These are phyloP conservation scores for Phengaris arion DNA, from an alignment of 2,888 invertebrate genomes.

Conservation along the genomic window DNA sequence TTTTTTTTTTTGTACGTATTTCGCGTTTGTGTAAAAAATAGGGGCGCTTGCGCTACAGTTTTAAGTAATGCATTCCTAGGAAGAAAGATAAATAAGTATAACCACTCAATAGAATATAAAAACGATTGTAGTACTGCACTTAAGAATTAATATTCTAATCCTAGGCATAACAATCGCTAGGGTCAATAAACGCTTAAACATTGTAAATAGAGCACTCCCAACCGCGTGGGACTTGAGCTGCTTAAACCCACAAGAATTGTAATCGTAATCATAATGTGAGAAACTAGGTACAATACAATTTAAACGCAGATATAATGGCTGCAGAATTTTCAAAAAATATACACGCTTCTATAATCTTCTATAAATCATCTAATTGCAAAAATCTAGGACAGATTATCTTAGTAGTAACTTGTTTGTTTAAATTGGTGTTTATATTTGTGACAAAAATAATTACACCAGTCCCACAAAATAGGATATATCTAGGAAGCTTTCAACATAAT, in stretches of 20 bases:
- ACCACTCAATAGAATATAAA: not conserved
- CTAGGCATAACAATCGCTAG: not conserved
- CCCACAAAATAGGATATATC: no score
- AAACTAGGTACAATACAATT: not conserved
- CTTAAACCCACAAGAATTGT: not conserved
- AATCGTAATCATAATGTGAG: not conserved
- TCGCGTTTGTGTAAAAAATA: no score
- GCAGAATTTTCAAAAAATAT: not conserved
- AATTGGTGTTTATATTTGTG: no score
- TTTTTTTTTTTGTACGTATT: no score
- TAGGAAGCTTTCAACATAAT: no score
- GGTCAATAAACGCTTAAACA: conserved; percentile 9
- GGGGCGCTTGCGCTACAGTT: no score
- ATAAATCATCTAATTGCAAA: not conserved
- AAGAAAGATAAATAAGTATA: not conserved
- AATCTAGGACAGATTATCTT: not conserved
- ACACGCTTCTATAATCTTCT: no score
- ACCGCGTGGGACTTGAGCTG: not conserved
- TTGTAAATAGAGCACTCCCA: conserved; percentile 13
- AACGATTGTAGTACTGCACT: not conserved
- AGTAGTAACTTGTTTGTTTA: not conserved
- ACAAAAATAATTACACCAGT: no score
- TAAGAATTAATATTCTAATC: not conserved
- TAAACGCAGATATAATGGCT: not conserved
- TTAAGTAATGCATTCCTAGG: no score